phyloP scores from a whole-genome alignment of 2,797 vertebrate genomes.

The Eremophila alpestris region DNA sequence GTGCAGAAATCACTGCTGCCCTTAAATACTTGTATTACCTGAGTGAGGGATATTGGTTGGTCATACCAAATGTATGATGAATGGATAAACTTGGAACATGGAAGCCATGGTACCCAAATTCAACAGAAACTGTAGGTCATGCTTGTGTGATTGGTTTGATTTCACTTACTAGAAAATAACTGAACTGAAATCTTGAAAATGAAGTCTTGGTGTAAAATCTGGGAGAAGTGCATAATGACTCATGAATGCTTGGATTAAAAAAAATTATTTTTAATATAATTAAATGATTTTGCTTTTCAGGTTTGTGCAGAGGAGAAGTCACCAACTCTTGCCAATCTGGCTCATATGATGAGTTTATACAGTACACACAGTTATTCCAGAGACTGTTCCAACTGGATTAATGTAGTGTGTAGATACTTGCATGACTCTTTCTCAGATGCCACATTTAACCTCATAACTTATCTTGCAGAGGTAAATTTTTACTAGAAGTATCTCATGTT shows the following conservation, averaged over 20 bases:
- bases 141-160: neutral
- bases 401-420: conserved; percentile 95
- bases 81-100: neutral
- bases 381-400: conserved; percentile 97
- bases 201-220: neutral
- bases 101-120: neutral
- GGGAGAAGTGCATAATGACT: neutral
- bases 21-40: neutral
- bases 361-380: conserved; percentile 96
- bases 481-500: neutral
- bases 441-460: conserved; percentile 94
- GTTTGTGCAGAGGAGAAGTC: conserved; percentile 94
- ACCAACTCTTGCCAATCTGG: conserved; percentile 92
- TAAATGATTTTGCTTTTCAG: conserved; percentile 53
- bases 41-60: neutral
- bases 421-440: conserved; percentile 95
- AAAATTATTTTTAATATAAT: neutral
- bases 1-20: neutral
- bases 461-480: conserved; percentile 90
- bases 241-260: neutral
- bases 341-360: conserved; percentile 99
- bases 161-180: neutral
- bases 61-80: neutral
- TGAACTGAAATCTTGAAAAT: neutral
- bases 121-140: neutral